phyloP scores from a whole-genome alignment of 2,797 vertebrate genomes.

The Ceyx erithaca region DNA sequence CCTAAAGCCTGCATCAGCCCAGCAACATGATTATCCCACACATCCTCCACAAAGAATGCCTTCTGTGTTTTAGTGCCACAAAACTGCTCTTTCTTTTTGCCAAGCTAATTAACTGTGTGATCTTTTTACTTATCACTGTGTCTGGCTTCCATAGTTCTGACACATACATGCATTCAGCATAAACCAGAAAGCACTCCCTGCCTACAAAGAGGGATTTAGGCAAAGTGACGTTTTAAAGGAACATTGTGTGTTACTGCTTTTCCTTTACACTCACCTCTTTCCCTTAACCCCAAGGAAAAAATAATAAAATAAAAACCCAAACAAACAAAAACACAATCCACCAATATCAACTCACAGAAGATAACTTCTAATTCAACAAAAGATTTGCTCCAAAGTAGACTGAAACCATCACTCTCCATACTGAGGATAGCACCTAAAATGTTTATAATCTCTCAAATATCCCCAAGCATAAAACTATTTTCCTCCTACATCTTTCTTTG shows the following conservation, averaged over 20 bases:
- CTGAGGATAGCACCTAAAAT: neutral
- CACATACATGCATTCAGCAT: neutral
- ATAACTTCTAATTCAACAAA: neutral
- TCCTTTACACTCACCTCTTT: neutral
- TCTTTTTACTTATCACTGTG: neutral
- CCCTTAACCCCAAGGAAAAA: rapidly evolving
- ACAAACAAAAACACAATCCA: no score
- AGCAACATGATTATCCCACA: rapidly evolving
- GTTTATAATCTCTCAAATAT: neutral
- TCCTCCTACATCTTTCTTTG: neutral
- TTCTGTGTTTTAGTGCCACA: neutral
- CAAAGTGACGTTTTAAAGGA: neutral
- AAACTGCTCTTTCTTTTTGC: neutral
- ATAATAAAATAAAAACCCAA: no score
- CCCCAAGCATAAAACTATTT: neutral
- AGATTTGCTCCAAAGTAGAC: neutral
- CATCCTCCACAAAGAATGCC: neutral
- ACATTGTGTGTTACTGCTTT: rapidly evolving
- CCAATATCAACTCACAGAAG: rapidly evolving
- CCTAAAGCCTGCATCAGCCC: neutral
- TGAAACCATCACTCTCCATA: neutral
- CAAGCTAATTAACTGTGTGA: neutral
- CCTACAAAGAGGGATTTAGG: neutral
- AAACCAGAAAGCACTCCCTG: neutral
- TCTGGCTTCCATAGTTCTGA: neutral